Evolutionary conservation across 2,888 invertebrate species (phyloP), one percentile per base, ranked within the genome.

Genomic region (Calameuta filiformis): DNA sequence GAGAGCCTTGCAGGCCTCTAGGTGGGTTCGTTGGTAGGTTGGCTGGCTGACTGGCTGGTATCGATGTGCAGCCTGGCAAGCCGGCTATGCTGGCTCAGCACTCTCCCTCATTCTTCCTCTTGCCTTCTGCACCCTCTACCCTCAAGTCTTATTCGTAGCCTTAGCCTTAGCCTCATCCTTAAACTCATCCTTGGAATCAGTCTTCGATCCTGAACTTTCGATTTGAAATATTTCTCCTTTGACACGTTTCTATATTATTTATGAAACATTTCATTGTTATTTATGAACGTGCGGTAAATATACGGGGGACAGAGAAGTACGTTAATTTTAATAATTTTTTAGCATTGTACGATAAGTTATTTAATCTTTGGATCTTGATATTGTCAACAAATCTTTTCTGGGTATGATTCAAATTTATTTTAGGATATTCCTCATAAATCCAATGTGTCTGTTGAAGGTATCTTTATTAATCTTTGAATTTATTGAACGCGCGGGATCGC

Each of bases 21-120:
- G 56, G 56, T 56, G 56, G 56, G 56, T 56, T 56, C 56, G 56
- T 56, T 56, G 56, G 56, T 56, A 56, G 56, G 56, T 56, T 56
- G 56, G 56, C 37, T 37, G 37, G 37, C 56, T 56, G 88, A 88
- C 89, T 89, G 89, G 87, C 86, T 89, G 89, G 89, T 90, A 91
- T 91, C 91, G 90, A 91, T 91, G 90, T 88, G 90, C 89, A 86
- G 89, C 86, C 88, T 87, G 85, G 87, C 87, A 88, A 86, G 87
- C 87, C 86, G 87, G 87, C 88, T 89, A 84, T 91, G 91, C 91
- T 90, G 89, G 89, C 90, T 91, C 91, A 91, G 91, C 91, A 91
- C 87, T 90, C 89, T 90, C 88, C 89, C 89, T 89, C 89, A 81
- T 89, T 86, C 84, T 87, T 86, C 87, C 85, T 85, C 81, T 79